Evolutionary conservation across 2,888 invertebrate species (phyloP).

Genomic region (Neuroscelio doddi): DNA sequence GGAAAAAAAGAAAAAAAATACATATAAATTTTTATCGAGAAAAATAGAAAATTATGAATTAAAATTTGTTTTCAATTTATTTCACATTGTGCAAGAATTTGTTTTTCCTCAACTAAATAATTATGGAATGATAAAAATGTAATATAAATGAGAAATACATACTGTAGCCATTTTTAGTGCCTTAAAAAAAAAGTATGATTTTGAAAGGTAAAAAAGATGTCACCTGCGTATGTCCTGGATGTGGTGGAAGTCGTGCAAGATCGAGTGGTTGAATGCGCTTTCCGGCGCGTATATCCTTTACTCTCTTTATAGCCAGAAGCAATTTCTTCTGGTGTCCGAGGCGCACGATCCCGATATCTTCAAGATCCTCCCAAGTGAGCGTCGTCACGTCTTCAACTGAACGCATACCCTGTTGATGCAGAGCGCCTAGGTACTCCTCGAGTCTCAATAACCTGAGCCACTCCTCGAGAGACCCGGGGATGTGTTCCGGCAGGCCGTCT

Average conservation of each 20-base stretch:
- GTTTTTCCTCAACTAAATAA: too few species aligned
- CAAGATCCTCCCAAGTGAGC: slow-evolving; percentile 98
- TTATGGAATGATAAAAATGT: too few species aligned
- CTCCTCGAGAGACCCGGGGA: slow-evolving; percentile 94
- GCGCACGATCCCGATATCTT: slow-evolving; percentile 95
- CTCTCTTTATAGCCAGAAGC: slow-evolving; percentile 94
- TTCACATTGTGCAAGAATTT: too few species aligned
- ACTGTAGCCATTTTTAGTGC: too few species aligned
- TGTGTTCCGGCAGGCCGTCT: slow-evolving; percentile 95
- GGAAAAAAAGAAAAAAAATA: too few species aligned
- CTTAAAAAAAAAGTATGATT: too few species aligned
- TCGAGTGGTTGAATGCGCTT: slow-evolving; percentile 77
- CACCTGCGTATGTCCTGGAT: slow-evolving; percentile 72
- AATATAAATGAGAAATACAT: too few species aligned
- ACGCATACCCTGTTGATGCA: slow-evolving; percentile 94
- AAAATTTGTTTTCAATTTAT: too few species aligned
- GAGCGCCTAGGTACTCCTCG: slow-evolving; percentile 92
- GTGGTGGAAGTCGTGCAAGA: slow-evolving; percentile 74
- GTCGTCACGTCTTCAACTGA: slow-evolving; percentile 95
- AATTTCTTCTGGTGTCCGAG: slow-evolving; percentile 99
- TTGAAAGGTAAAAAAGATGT: too few species aligned
- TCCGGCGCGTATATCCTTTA: slow-evolving; percentile 93
- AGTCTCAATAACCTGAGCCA: slow-evolving; percentile 94
- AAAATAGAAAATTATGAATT: too few species aligned
- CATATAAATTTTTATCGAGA: too few species aligned